A percentile compares a stretch with the other conserved stretches of the same genome.
phyloP scores from a whole-genome alignment of 2,888 invertebrate genomes.

The Cenopis cana region DNA sequence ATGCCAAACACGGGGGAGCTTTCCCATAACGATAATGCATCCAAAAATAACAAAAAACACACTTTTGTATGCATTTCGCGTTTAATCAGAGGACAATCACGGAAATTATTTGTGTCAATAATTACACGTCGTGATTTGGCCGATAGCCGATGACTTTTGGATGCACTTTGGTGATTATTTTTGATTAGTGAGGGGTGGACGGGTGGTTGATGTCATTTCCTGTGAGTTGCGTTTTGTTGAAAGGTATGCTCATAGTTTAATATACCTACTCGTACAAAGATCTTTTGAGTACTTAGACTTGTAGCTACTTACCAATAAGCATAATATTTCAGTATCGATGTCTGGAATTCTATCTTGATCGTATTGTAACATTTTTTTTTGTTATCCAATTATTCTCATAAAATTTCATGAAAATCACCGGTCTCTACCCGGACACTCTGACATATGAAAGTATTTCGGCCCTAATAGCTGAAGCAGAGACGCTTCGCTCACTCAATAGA shows the following conservation, averaged over 20 bases:
- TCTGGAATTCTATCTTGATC: too few species aligned
- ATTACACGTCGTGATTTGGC: slow-evolving; percentile 65
- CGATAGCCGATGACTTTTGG: slow-evolving; percentile 60
- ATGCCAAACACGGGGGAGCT: slow-evolving; percentile 77
- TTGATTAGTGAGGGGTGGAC: slow-evolving; percentile 56
- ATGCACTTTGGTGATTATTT: slow-evolving; percentile 59
- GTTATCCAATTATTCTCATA: too few species aligned
- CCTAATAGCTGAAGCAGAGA: too few species aligned
- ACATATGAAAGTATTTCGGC: too few species aligned
- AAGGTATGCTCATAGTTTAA: not conserved
- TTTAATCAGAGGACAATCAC: slow-evolving; percentile 73
- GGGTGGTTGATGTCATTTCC: slow-evolving; percentile 47
- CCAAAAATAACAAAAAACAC: slow-evolving; percentile 69
- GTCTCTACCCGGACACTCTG: too few species aligned
- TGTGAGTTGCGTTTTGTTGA: slow-evolving; percentile 19
- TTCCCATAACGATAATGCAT: slow-evolving; percentile 84
- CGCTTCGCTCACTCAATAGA: too few species aligned
- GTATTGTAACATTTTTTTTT: too few species aligned
- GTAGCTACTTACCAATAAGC: not conserved
- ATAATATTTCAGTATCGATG: too few species aligned
- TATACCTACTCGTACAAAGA: too few species aligned
- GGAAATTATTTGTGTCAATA: slow-evolving; percentile 74
- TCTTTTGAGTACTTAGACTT: not conserved
- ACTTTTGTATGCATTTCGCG: slow-evolving; percentile 66
- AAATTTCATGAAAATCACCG: too few species aligned